A percentile compares a stretch with the other conserved stretches of the same genome.
Conservation (phyloP, 2,113 vertebrate genomes). For the Notothenia coriiceps region DNA sequence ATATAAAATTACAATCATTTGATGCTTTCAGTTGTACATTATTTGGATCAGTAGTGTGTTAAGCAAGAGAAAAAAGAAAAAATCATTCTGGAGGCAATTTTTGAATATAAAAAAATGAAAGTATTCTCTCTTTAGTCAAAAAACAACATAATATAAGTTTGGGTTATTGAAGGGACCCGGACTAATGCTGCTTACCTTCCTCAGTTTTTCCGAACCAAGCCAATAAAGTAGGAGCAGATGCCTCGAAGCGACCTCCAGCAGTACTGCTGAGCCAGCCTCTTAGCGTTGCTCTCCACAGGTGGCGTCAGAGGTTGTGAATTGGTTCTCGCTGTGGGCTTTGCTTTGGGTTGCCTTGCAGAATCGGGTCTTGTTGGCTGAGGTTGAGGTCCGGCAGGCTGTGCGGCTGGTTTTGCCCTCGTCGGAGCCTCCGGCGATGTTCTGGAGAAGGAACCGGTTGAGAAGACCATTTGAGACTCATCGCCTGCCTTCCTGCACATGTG, state of each 20-base stretch:
- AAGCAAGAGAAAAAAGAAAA: neutral
- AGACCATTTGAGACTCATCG: constrained; percentile 83
- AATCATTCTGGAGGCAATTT: constrained; percentile 6
- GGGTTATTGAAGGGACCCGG: neutral
- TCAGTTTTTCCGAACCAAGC: constrained; percentile 80
- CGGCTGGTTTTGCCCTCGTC: neutral
- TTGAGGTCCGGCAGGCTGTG: neutral
- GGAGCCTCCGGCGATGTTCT: constrained; percentile 1
- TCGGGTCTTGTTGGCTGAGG: neutral
- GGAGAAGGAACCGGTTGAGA: constrained; percentile 48
- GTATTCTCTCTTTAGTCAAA: neutral
- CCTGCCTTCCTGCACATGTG: constrained; percentile 86
- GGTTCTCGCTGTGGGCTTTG: constrained; percentile 31
- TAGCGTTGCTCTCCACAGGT: constrained; percentile 69
- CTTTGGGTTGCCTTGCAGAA: neutral
- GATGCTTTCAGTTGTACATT: neutral
- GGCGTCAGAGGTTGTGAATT: constrained; percentile 30
- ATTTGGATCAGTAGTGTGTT: constrained; percentile 12
- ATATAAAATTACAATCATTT: neutral
- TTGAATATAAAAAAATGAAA: constrained; percentile 3
- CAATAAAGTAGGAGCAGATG: constrained; percentile 85
- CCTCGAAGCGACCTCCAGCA: constrained; percentile 87
- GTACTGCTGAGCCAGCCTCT: constrained; percentile 82
- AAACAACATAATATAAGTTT: neutral
- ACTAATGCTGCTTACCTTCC: constrained; percentile 69